phyloP scores from a whole-genome alignment of 2,113 vertebrate species.

The Tympanuchus pallidicinctus region DNA sequence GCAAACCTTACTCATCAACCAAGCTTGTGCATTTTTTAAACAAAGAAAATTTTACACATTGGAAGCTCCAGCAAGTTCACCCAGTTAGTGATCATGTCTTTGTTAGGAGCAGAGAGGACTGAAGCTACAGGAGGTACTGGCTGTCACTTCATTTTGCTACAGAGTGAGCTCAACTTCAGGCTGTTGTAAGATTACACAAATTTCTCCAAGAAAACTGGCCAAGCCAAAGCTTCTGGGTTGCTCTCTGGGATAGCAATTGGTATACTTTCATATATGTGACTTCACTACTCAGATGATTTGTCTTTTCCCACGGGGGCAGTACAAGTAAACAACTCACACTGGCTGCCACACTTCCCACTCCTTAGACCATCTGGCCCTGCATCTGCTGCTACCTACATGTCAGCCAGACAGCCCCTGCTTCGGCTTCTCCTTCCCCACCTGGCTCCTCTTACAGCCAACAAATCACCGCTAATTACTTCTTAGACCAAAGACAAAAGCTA shows the following conservation, averaged over 20 bases:
- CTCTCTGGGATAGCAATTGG: neutral
- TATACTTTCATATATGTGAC: neutral
- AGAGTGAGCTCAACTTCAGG: neutral
- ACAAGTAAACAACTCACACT: neutral
- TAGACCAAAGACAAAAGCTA: neutral
- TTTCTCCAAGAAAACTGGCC: neutral
- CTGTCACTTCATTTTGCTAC: neutral
- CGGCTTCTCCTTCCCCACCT: neutral
- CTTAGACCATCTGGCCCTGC: neutral
- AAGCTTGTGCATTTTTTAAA: neutral
- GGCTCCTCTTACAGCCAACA: neutral
- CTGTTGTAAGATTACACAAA: neutral
- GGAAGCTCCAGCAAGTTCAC: neutral
- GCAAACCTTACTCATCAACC: neutral
- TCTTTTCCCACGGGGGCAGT: neutral
- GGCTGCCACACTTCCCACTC: neutral
- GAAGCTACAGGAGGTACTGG: neutral
- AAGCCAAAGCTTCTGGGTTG: neutral
- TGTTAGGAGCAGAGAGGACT: neutral
- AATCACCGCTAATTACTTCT: neutral
- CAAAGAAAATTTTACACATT: neutral
- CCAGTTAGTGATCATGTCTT: neutral
- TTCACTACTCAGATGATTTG: neutral
- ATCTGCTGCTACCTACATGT: neutral
- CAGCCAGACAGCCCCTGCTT: neutral